phyloP scores from a whole-genome alignment of 2,888 invertebrate genomes.

The Girardia tigrina region DNA sequence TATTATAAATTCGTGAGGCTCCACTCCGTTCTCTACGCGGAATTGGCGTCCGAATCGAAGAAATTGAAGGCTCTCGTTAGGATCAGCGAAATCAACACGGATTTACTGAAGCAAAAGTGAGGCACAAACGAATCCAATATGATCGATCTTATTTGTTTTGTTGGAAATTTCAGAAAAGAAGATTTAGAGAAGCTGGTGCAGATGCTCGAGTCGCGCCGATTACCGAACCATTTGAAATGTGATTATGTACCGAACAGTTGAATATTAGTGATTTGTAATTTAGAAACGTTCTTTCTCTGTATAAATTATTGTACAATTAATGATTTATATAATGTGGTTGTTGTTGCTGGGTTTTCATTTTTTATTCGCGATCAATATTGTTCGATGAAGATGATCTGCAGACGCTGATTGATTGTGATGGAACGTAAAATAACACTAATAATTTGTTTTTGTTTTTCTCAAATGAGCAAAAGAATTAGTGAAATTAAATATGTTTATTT shows the following conservation, averaged over 20 bases:
- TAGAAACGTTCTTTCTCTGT: conserved; percentile 15
- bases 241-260: conserved; percentile 18
- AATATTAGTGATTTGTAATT: conserved; percentile 16
- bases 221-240: conserved; percentile 23
- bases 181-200: conserved; percentile 2
- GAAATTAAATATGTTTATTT: too few species aligned
- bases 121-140: too few species aligned
- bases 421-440: too few species aligned
- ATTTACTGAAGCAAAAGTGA: background rate
- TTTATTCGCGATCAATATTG: too few species aligned
- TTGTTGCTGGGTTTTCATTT: background rate
- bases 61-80: conserved; percentile 29
- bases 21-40: conserved; percentile 29
- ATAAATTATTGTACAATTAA: conserved; percentile 14
- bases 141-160: too few species aligned
- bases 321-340: conserved; percentile 4
- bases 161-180: background rate
- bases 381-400: too few species aligned
- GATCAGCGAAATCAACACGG: conserved; percentile 31
- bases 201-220: background rate
- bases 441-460: too few species aligned
- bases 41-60: conserved; percentile 28
- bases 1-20: conserved; percentile 30
- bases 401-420: too few species aligned
- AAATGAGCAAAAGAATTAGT: too few species aligned